Evolutionary conservation across 2,113 vertebrate species (phyloP), one percentile per base, ranked within the genome.

Genomic region (Apeltes quadracus): DNA sequence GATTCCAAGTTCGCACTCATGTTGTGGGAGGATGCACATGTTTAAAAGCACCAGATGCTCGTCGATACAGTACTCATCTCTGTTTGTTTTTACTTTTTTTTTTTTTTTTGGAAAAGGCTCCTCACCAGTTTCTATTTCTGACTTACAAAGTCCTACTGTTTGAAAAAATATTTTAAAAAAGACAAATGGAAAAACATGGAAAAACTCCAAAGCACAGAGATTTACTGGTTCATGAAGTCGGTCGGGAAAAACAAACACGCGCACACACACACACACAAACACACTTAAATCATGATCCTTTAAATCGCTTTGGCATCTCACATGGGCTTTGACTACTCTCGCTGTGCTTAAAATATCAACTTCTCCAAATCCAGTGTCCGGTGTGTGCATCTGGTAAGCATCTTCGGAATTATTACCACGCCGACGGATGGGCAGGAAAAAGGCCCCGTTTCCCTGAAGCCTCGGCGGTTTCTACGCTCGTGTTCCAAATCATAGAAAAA

Each of bases 371-470:
- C 20, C 61, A 55, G 57, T 57, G 75, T 71, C 69, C 61, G 36
- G 54, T 58, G 53, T 50, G 51, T 66, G 73, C 79, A 87, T 83
- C 79, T 87, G 75, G 75, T 57, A 85, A 62, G 48, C 68, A 81
- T 85, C 82, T 76, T 18, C 39, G 32, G 63, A 73, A 82, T 84
- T 72, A 79, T 69, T 84, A 69, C 41, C 72, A 59, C 5, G 59
- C 41, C 64, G 66, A 69, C 5, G 43, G 38, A 38, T 56, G 50
- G 51, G 55, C 1, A 76, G 39, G n/a, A n/a, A 54, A 78, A 75
- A 55, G 16, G 43, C 54, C 55, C 53, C 2, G 14, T 25, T 71
- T 48, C 55, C n/a, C 63, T 3, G 5, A 69, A 57, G 71, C 55
- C 23, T 53, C 27, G 0, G 32, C 38, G 57, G 65, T 80, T 73